These are phyloP conservation scores for Zapus hudsonius DNA, from an alignment of 2,113 vertebrate species.

Conservation along the genomic window DNA sequence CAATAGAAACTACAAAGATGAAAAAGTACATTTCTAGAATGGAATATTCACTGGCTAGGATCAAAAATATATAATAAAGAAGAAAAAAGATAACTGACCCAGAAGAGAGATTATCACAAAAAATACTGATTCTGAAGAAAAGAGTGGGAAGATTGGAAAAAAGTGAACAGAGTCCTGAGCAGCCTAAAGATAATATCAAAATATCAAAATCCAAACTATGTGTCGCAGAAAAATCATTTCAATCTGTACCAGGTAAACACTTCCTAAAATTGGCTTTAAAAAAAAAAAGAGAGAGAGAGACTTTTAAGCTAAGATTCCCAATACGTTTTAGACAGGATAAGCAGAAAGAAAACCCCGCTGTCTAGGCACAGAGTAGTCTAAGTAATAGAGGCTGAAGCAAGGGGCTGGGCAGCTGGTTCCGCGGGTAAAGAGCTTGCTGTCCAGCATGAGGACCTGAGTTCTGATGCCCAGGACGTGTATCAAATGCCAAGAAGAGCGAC, in stretches of 20 bases:
- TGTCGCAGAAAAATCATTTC: not conserved
- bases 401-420: not conserved
- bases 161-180: not conserved
- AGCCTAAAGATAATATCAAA: not conserved
- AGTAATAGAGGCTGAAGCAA: conserved; percentile 14
- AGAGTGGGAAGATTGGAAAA: not conserved
- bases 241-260: not conserved
- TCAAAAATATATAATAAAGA: not conserved
- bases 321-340: conserved; percentile 15
- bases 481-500: not conserved
- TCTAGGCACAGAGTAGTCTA: not conserved
- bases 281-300: too few relatives aligned
- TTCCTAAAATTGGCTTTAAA: not conserved
- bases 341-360: not conserved
- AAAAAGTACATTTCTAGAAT: not conserved
- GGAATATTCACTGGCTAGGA: not conserved
- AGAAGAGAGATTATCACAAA: not conserved
- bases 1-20: not conserved
- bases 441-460: too few relatives aligned
- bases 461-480: too few relatives aligned
- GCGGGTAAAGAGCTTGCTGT: too few relatives aligned
- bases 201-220: not conserved
- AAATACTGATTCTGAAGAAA: not conserved
- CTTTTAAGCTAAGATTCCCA: conserved; percentile 23
- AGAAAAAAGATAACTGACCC: not conserved